A percentile compares a stretch with the other conserved stretches of the same genome.
Evolutionary conservation across 2,113 vertebrate species (phyloP).

Genomic region (Poicephalus gulielmi): DNA sequence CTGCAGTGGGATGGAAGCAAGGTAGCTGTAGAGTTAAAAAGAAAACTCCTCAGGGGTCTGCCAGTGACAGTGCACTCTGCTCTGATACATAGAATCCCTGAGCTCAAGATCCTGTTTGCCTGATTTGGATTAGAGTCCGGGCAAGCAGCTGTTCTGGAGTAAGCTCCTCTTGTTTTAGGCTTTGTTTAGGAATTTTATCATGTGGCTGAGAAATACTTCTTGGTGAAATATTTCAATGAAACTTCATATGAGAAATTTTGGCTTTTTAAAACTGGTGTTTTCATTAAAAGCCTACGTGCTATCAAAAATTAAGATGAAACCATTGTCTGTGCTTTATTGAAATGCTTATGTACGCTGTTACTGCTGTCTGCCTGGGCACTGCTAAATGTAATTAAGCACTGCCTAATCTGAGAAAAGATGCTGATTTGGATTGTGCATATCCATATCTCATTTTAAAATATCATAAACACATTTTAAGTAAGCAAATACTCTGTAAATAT

Average conservation of each 20-base stretch:
- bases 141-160: not conserved
- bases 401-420: not conserved
- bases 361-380: not conserved
- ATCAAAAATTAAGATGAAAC: not conserved
- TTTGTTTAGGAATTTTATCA: not conserved
- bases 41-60: not conserved
- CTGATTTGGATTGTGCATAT: not conserved
- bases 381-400: not conserved
- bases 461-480: not conserved
- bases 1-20: not conserved
- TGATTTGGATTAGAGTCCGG: not conserved
- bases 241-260: not conserved
- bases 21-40: not conserved
- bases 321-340: not conserved
- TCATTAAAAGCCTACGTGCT: not conserved
- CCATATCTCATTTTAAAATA: not conserved
- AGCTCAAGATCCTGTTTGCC: accelerated
- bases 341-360: not conserved
- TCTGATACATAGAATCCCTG: not conserved
- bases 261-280: not conserved
- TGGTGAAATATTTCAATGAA: not conserved
- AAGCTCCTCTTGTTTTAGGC: not conserved
- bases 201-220: not conserved
- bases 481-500: not conserved
- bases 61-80: not conserved